Evolutionary conservation across 2,888 invertebrate genomes (phyloP), one percentile per base, ranked within the genome.

Genomic region (Hedya salicella): DNA sequence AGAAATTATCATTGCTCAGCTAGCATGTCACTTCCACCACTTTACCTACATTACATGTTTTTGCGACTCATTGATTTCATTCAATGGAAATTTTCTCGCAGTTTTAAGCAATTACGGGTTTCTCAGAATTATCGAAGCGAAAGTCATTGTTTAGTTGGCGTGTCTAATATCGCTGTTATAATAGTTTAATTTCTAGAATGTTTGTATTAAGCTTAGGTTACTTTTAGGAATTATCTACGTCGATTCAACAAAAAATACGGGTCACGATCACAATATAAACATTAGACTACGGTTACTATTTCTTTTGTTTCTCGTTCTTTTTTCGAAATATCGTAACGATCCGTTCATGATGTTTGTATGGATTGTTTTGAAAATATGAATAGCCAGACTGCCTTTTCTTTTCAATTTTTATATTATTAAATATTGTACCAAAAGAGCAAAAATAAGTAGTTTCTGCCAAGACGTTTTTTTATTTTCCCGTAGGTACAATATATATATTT

Each of bases 81-180:
- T 64, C 64, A 64, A 64, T 64, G 64, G 57, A 57, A 64, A 44
- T 57, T 57, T 64, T 64, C 32, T 36, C 8, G 57, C 49, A 17
- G 32, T 19, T 42, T 36, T 21, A 39, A 25, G 42, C 19, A 57
- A 40, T 40, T 49, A 56, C 32, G 19, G 16, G 13, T 48, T 63
- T 40, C 64, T 36, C 16, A 50, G 64, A 64, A 64, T 16, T 4
- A 64, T 42, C 48, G n/a, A 50, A 21, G 40, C 53, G 44, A 52
- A 62, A 64, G 25, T 62, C 49, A 63, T 57, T 64, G 49, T 63
- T 52, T 50, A 32, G 32, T n/a, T 19, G 4, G 46, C 48, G 57
- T 50, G 42, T 62, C 62, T 42, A 64, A 64, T 50, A 62, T 50
- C 32, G 42, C 50, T 64, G 32, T n/a, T 9, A 21, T 8, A 57